Evolutionary conservation across 1,140 invertebrate species (phyloP).

Genomic region (Mya arenaria): DNA sequence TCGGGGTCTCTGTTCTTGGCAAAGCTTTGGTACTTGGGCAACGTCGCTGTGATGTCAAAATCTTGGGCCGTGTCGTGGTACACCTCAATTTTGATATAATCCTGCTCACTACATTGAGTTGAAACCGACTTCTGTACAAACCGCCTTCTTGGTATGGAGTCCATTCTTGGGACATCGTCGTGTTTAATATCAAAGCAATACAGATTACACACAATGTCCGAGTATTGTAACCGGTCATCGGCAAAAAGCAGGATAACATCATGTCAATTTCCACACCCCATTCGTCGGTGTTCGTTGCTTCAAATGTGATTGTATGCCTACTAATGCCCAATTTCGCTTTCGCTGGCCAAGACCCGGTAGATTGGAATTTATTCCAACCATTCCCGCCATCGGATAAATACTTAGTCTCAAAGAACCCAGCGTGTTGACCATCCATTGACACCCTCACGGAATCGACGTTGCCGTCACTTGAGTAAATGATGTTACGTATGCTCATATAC

Average conservation of each 20-base stretch:
- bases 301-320: conserved; percentile 20
- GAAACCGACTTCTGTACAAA: conserved; percentile 46
- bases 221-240: conserved; percentile 1
- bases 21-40: conserved; percentile 39
- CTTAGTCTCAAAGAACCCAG: conserved; percentile 13
- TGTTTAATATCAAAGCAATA: conserved; percentile 47
- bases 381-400: background rate
- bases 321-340: background rate
- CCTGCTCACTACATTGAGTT: conserved; percentile 38
- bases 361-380: conserved; percentile 45
- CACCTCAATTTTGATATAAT: conserved; percentile 45
- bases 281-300: conserved; percentile 9
- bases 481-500: background rate
- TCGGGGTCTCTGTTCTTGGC: conserved; percentile 41
- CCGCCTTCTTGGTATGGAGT: conserved; percentile 33
- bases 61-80: conserved; percentile 31
- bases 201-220: conserved; percentile 15
- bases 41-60: conserved; percentile 43
- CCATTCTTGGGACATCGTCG: conserved; percentile 23
- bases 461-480: conserved; percentile 45
- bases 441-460: background rate
- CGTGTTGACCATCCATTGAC: conserved; percentile 13
- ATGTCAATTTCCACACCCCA: conserved; percentile 52
- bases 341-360: background rate
- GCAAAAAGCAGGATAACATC: conserved; percentile 2